A percentile compares a stretch with the other conserved stretches of the same genome.
Conservation (phyloP, 2,113 vertebrate genomes). For the Gambusia holbrooki region DNA sequence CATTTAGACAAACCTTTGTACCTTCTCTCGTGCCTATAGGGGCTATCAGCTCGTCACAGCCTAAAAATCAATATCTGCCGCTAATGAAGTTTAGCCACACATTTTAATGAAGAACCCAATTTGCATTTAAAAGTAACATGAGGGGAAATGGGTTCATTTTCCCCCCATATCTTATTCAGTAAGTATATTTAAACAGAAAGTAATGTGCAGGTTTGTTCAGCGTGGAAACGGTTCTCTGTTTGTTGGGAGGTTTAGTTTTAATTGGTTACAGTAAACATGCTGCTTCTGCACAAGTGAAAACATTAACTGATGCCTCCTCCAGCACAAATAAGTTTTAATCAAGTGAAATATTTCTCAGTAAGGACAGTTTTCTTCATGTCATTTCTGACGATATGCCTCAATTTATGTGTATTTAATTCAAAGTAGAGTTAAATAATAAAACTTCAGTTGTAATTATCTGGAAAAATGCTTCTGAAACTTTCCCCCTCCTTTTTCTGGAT, state of each 20-base stretch:
- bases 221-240: conserved; percentile 55
- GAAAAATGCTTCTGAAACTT: too few species aligned
- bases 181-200: conserved; percentile 64
- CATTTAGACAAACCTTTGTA: conserved; percentile 84
- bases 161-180: conserved; percentile 71
- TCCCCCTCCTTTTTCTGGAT: too few species aligned
- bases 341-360: neutral
- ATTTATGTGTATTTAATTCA: neutral
- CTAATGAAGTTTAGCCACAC: conserved; percentile 81
- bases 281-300: conserved; percentile 34
- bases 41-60: conserved; percentile 65
- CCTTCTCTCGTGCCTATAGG: conserved; percentile 76
- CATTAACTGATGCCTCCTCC: neutral
- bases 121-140: conserved; percentile 83
- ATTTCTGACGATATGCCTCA: neutral
- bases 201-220: conserved; percentile 52
- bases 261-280: conserved; percentile 34
- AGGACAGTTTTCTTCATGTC: neutral
- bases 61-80: conserved; percentile 79
- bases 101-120: conserved; percentile 80
- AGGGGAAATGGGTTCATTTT: conserved; percentile 73
- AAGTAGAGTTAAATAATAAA: neutral
- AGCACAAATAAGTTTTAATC: conserved; percentile 1
- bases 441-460: too few species aligned
- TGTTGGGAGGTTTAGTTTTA: conserved; percentile 45